Conservation (phyloP, 2,797 vertebrate species). For the Mormyrus proboscirostris region DNA sequence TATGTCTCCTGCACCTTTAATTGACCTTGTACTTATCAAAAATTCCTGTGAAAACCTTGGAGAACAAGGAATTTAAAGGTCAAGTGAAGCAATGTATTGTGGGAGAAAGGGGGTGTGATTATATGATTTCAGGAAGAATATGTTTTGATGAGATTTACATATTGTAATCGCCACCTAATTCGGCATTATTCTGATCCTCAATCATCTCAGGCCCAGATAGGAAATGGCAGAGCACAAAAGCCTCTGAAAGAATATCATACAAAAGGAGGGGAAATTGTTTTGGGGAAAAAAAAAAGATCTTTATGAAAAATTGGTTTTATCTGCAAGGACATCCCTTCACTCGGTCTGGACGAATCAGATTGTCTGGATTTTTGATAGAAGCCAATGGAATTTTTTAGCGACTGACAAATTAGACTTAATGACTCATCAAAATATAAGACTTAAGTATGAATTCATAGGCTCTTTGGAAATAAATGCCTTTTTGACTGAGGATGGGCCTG, state of each 20-base stretch:
- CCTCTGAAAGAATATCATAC: background rate
- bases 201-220: background rate
- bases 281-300: background rate
- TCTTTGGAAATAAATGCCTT: background rate
- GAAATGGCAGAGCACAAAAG: background rate
- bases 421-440: background rate
- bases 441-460: background rate
- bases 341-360: background rate
- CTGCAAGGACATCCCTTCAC: background rate
- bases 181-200: background rate
- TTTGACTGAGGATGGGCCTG: background rate
- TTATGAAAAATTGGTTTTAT: background rate
- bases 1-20: background rate
- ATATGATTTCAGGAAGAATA: background rate
- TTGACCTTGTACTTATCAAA: background rate
- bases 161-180: background rate
- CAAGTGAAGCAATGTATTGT: background rate
- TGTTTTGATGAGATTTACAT: constrained; percentile 2
- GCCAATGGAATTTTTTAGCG: background rate
- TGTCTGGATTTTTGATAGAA: background rate
- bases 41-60: background rate
- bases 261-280: background rate
- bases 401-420: background rate
- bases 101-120: background rate
- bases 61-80: background rate